Evolutionary conservation across 2,888 invertebrate genomes (phyloP), one percentile per base, ranked within the genome.

Genomic region (Dasypogon diadema): DNA sequence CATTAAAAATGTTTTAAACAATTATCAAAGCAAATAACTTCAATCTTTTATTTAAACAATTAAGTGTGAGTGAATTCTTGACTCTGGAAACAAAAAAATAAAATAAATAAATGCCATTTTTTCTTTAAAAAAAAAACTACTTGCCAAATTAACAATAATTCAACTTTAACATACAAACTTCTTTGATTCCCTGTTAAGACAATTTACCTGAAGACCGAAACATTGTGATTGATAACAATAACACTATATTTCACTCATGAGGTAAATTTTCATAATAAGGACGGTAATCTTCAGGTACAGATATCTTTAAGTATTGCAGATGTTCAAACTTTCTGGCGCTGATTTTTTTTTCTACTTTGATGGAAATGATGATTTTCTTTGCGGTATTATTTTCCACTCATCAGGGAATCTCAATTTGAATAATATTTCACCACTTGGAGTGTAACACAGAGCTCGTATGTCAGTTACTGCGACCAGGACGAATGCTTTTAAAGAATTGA

Each of bases 401-500:
- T 26, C 22, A 54, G 56, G 70, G 55, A 60, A 77, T 55, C 65
- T 56, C 30, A 73, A 73, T 63, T 75, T 77, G 37, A 16, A 77
- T 75, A 72, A 75, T 16, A 63, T 74, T 74, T 68, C 74, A 22
- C 55, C 46, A 55, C 68, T 24, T 65, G 73, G 51, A 54, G 74
- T 74, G 46, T 77, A 77, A 60, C 51, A 34, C 56, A 77, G 48
- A 26, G 72, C 77, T 42, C 77, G 76, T 54, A 77, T 78, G 72
- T 76, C 73, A 22, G 75, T 75, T 12, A 75, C 78, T 73, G 65
- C 77, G 70, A 46, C 75, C 75, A 77, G 58, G 73, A 68, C 75
- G 75, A 77, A 78, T 74, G 58, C 14, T 76, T 77, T 77, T 76
- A 46, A 73, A 56, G 26, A 77, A 77, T 76, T 56, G 21, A 77